These are phyloP conservation scores for Semaprochilodus insignis DNA, from an alignment of 2,797 vertebrate genomes.

Conservation along the genomic window DNA sequence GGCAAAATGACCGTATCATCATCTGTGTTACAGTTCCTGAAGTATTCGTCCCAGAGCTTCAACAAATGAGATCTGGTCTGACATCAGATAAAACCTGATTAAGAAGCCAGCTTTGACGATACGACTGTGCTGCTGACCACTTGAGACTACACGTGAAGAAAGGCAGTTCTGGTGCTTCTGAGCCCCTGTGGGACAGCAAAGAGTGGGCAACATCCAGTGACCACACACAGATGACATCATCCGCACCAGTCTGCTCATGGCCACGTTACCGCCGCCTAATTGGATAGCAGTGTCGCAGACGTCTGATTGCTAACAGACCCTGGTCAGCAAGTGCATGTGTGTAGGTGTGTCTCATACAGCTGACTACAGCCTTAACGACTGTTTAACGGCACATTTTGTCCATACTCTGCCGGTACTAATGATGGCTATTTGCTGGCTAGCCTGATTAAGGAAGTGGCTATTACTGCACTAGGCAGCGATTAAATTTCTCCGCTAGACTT, in stretches of 20 bases:
- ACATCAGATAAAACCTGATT: too few species aligned
- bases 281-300: slow-evolving; percentile 49
- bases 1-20: too few species aligned
- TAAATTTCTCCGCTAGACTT: slow-evolving; percentile 69
- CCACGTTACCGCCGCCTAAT: slow-evolving; percentile 49
- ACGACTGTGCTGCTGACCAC: background rate
- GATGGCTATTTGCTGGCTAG: slow-evolving; percentile 71
- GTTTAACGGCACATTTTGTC: slow-evolving; percentile 60
- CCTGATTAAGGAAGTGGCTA: slow-evolving; percentile 70
- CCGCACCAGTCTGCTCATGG: background rate
- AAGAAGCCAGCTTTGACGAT: too few species aligned
- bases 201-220: background rate
- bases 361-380: slow-evolving; percentile 61
- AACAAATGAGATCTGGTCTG: too few species aligned
- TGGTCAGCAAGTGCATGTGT: slow-evolving; percentile 61
- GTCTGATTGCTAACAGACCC: slow-evolving; percentile 73
- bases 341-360: slow-evolving; percentile 35
- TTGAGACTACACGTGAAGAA: too few species aligned
- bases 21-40: too few species aligned
- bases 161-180: background rate
- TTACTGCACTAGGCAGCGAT: slow-evolving; percentile 61
- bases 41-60: too few species aligned
- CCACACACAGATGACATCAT: slow-evolving; percentile 26
- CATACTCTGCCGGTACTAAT: slow-evolving; percentile 66
- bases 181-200: background rate